Evolutionary conservation across 2,113 vertebrate genomes (phyloP), one percentile per base, ranked within the genome.

Genomic region (Leuciscus idus): DNA sequence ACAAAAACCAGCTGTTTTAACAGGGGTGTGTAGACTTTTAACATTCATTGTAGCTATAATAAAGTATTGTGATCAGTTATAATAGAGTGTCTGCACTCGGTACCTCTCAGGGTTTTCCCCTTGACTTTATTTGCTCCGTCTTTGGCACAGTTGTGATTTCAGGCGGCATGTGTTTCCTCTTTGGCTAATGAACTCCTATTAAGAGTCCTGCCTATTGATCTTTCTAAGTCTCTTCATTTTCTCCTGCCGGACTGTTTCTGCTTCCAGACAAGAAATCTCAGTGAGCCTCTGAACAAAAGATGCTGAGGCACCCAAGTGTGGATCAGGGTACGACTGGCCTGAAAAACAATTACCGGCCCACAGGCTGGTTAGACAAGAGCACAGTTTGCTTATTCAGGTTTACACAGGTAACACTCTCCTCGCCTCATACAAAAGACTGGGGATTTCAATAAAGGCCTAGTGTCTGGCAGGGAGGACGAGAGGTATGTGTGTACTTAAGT

Each of bases 261-360:
- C 91, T 82, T 94, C 92, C 89, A 95, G 70, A 43, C 87, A 90
- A 6, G 94, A 93, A 68, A 95, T 92, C 89, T 95, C 93, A 2
- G 92, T 90, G 59, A 95, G 90, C 83, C 93, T 92, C 36, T 93
- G 92, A 84, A 93, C 72, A 30, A 94, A 95, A 1, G 92, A 87
- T 30, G 89, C 86, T 4, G 94, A 36, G 15, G 94, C 93, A 80
- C 93, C 94, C 28, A 83, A 83, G 74, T 92, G 4, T 0, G 94
- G 94, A 87, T 95, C 94, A 6, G 88, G 87, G 72, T 92, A 95
- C 0, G 88, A 87, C 81, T 91, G 92, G 84, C n/a, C 94, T 95
- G 78, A 36, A 87, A 85, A 76, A 82, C 39, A 81, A 55, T 43
- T 1, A 43, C 28, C 46, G 17, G 33, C 84, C 74, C 48, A 68